Evolutionary conservation across 2,888 invertebrate genomes (phyloP), one percentile per base, ranked within the genome.

Genomic region (Glyphotaelius pellucidus): DNA sequence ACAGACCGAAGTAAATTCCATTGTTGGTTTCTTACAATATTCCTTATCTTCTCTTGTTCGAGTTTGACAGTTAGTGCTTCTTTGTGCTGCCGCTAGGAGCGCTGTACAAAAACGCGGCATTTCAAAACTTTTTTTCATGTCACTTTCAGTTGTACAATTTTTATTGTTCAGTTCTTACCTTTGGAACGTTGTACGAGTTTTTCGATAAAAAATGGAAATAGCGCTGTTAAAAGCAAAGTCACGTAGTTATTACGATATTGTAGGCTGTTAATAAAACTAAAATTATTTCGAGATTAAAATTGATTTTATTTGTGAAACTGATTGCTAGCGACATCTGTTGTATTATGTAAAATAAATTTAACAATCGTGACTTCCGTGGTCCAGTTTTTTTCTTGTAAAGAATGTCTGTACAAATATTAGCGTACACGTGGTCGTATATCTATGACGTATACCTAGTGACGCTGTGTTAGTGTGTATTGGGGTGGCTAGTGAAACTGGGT

Each of bases 81-180:
- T 42, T 30, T 31, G 19, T 32, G 15, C 9, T 32, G 80, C 91
- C 85, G 90, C 90, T 52, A 52, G 80, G 52, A 25, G 80, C 91
- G 90, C 79, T 92, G 87, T 31, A 9, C 30, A 19, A 52, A 30
- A 52, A 42, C 87, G 87, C 85, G 87, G 25, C 42, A 91, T 90
- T 92, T 35, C 91, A 79, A 92, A 79, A 85, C 92, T 92, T 87
- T 52, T 47, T 87, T 47, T 25, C n/a, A 38, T 35, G 31, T 38
- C 85, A 32, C 81, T 32, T 83, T 83, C 31, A 83, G 67, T 25
- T 67, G 67, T 25, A n/a, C 67, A 67, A 83, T 15, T 31, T 31
- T 81, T 31, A 81, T 15, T 83, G 15, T 83, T 25, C 32, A 83
- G 32, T 42, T 38, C 38, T 42, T 38, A 42, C 38, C 42, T 85